Percentiles rank a stretch among this genome's conserved stretches.
These are phyloP conservation scores for Ceyx margarethae DNA, from an alignment of 2,113 vertebrate species.

Conservation along the genomic window DNA sequence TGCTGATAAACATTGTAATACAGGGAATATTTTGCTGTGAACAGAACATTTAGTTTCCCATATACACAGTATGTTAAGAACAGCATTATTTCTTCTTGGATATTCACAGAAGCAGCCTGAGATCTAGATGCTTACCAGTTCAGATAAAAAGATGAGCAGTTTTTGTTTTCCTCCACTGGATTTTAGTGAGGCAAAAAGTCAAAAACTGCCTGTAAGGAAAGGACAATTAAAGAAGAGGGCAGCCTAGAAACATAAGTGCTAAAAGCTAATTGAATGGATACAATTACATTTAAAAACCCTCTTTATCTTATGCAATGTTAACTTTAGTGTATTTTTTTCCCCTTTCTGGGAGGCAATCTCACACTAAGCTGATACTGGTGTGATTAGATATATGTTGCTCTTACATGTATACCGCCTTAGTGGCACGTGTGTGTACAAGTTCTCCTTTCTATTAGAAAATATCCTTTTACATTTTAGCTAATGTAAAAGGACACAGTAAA, in stretches of 20 bases:
- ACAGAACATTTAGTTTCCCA: neutral
- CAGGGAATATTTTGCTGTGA: neutral
- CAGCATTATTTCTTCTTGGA: neutral
- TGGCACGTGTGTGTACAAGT: neutral
- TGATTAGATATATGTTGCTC: slow-evolving; percentile 55
- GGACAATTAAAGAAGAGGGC: neutral
- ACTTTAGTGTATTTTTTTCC: slow-evolving; percentile 20
- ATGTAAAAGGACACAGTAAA: neutral
- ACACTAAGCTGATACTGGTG: slow-evolving; percentile 18
- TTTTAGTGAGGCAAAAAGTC: neutral
- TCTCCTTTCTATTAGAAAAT: neutral
- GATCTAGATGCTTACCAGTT: neutral
- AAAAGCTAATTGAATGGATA: slow-evolving; percentile 13
- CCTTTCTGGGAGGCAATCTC: slow-evolving; percentile 41
- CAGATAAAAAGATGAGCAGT: neutral
- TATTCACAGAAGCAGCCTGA: neutral
- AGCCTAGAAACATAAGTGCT: neutral
- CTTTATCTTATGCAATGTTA: slow-evolving; percentile 51
- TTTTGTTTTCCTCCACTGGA: neutral
- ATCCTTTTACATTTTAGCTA: neutral
- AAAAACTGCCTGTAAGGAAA: neutral
- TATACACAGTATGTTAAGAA: neutral
- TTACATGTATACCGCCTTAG: slow-evolving; percentile 20
- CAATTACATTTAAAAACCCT: neutral
- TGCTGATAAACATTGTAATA: neutral